phyloP scores from a whole-genome alignment of 2,888 invertebrate species.

The Stenotaenia linearis region DNA sequence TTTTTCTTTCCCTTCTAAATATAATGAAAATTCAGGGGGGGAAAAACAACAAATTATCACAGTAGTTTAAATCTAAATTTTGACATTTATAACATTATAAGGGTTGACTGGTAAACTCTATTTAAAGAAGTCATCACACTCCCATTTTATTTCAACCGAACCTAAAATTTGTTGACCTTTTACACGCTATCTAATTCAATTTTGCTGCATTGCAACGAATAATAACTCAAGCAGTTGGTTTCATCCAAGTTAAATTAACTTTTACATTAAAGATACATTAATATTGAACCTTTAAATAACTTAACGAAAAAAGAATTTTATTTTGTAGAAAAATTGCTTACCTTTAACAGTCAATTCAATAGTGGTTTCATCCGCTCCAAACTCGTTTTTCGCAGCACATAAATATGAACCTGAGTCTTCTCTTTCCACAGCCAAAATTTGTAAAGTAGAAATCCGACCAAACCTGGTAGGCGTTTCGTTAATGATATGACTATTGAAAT shows the following conservation, averaged over 20 bases:
- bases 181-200: not conserved
- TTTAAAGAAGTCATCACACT: not conserved
- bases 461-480: conserved; percentile 7
- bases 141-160: not conserved
- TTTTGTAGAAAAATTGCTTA: not conserved
- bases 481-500: not conserved
- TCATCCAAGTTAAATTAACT: not conserved
- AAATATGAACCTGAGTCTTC: conserved; percentile 33
- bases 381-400: conserved; percentile 32
- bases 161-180: not conserved
- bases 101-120: too few relatives aligned
- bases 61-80: too few relatives aligned
- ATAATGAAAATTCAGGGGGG: not conserved
- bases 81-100: too few relatives aligned
- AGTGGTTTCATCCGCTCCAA: conserved; percentile 30
- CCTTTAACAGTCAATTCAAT: conserved; percentile 34
- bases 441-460: conserved; percentile 30
- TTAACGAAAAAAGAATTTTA: not conserved
- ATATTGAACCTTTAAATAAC: too few relatives aligned
- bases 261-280: not conserved
- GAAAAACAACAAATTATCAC: too few relatives aligned
- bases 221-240: not conserved
- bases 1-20: not conserved
- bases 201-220: not conserved
- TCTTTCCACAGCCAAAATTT: conserved; percentile 30